Base-by-base conservation (phyloP, 1,140 invertebrate species). In the Grapholita molesta region DNA sequence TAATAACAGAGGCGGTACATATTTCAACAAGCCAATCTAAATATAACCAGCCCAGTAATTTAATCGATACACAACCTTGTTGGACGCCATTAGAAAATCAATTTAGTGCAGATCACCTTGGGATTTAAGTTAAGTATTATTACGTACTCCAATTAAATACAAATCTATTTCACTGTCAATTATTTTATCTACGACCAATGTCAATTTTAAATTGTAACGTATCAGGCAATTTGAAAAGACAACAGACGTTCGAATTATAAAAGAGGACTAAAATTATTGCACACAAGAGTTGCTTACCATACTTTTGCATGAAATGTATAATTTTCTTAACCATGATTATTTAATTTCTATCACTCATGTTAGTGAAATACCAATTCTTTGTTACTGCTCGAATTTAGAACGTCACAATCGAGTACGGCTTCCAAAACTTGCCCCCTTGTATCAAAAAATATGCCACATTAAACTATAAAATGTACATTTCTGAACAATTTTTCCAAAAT, bases 131-230 rank as follows among this genome's bases (percentile, higher is more conserved):
- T 53, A 3, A 21, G 11, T 23, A 53, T 53, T 53, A 9, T 57
- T 28, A 28, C 21, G 53, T 12, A 38, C 35, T 38, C 35, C 35
- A 38, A 38, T 25, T 57, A 23, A 57, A 57, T 57, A n/a, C 53
- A 12, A 57, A 57, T 23, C 53, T 12, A 57, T 57, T 57, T 57
- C n/a, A n/a, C 53, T 55, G 24, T n/a, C 53, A 57, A 57, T 57
- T 57, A 28, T 57, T 25, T 25, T 23, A 25, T 28, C 25, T 57
- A 11, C 9, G 24, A 57, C n/a, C 21, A 57, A 38, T 38, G 35
- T 15, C 35, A 38, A 38, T 38, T 38, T 5, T 2, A 11, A 38
- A n/a, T 38, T 38, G 33, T 6, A 38, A 38, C 35, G 3, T n/a
- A n/a, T 38, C 12, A 33, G 1, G 3, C 32, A 7, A 5, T 33